A percentile compares a stretch with the other conserved stretches of the same genome.
phyloP scores from a whole-genome alignment of 2,113 vertebrate genomes.

The Shinisaurus crocodilurus region DNA sequence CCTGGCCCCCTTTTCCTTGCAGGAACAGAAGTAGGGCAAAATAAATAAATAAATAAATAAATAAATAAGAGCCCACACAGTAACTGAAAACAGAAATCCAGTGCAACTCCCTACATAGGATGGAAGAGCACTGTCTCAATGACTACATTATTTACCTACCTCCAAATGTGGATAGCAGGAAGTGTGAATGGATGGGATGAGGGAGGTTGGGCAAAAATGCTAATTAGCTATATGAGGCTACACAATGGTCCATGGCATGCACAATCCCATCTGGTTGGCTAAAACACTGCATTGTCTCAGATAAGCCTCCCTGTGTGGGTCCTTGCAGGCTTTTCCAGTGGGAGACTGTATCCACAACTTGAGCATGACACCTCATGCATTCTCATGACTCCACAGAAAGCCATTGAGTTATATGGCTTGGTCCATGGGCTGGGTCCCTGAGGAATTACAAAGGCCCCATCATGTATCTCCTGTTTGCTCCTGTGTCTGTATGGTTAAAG shows the following conservation, averaged over 20 bases:
- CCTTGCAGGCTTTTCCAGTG: not conserved
- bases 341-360: no score
- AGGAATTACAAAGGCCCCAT: not conserved
- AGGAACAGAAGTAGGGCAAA: not conserved
- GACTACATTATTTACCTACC: not conserved
- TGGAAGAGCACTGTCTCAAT: not conserved
- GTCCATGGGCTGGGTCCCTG: not conserved
- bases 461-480: not conserved
- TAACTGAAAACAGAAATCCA: not conserved
- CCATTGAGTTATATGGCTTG: not conserved
- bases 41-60: no score
- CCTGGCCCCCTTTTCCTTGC: not conserved
- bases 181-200: not conserved
- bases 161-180: no score
- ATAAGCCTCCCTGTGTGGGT: not conserved
- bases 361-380: no score
- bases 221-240: not conserved
- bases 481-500: not conserved
- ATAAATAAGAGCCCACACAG: not conserved
- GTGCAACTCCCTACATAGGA: not conserved
- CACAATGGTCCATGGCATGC: not conserved
- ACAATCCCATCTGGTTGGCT: not conserved
- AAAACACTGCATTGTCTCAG: not conserved
- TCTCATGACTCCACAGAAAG: not conserved
- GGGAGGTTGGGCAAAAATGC: not conserved